Evolutionary conservation across 1,140 invertebrate genomes (phyloP), one percentile per base, ranked within the genome.

Genomic region (Drosophila erecta): DNA sequence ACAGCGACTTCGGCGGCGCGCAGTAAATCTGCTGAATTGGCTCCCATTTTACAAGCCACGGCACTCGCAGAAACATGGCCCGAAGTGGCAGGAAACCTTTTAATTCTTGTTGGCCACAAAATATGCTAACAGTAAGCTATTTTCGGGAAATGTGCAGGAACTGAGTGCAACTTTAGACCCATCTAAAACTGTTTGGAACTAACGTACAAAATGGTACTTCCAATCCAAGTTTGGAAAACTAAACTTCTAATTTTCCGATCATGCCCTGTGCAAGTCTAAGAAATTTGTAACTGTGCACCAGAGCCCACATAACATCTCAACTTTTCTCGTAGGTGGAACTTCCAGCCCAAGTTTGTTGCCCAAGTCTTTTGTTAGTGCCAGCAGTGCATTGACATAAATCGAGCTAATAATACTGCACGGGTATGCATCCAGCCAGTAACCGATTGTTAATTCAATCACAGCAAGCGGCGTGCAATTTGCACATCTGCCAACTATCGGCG

Each of bases 361-460:
- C 54, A 87, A 87, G 83, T 87, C 83, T 80, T 89, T 80, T 64
- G 79, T 74, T 77, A 53, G 24, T 24, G n/a, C 43, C 33, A 33
- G 41, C 17, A 57, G 51, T 67, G 30, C 60, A 72, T 51, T 51
- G 55, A 80, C 81, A 85, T 38, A 73, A 85, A 80, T 62, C 76
- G 15, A 54, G 41, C 47, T 76, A 85, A 80, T 84, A 69, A 69
- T 71, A 44, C 38, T 15, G 49, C 38, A 61, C 17, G 17, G 17
- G 17, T 51, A 46, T 37, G 51, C 35, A 56, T 44, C 49, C 51
- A 46, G 44, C 59, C 37, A 14, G 11, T 14, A 38, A 38, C 37
- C 61, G 56, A 65, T 72, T 76, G 47, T 41, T 44, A 27, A 57
- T 47, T 51, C 37, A 43, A 75, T 74, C 24, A 24, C 50, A 55